Evolutionary conservation across 2,113 vertebrate genomes (phyloP).

Genomic region (Phyllostomus hastatus): DNA sequence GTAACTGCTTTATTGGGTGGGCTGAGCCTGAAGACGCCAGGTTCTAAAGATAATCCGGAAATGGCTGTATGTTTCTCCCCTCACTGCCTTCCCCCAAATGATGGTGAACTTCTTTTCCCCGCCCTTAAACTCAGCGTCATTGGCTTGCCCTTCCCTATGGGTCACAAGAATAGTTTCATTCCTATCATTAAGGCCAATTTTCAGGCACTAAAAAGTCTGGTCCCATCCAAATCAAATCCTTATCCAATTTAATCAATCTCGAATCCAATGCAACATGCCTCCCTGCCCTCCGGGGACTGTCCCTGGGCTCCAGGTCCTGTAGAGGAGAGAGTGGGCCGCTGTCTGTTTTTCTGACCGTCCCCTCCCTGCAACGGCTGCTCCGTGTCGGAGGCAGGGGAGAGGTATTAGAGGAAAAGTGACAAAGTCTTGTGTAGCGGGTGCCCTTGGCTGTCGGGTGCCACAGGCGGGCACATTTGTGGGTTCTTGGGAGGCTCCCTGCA

Average conservation of each 20-base stretch:
- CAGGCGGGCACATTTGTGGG: not conserved
- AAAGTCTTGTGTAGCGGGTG: not conserved
- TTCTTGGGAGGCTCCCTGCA: not conserved
- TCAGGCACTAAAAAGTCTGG: not conserved
- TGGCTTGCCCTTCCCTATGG: not conserved
- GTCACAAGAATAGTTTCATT: not conserved
- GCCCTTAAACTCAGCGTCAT: not conserved
- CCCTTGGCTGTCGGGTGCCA: not conserved
- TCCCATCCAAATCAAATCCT: conserved; percentile 18
- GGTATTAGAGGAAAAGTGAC: not conserved
- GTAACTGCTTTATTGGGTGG: not conserved
- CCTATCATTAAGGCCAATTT: conserved; percentile 47
- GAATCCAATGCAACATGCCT: not conserved
- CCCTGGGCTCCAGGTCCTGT: not conserved
- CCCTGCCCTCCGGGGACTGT: not conserved
- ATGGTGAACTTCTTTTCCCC: not conserved
- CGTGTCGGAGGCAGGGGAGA: not conserved
- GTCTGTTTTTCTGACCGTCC: not conserved
- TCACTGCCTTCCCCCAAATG: not conserved
- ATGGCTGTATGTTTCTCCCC: not conserved
- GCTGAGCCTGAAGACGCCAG: not conserved
- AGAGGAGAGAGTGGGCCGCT: not conserved
- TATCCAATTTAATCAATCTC: not conserved
- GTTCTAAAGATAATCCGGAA: not conserved
- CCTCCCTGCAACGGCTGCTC: not conserved